Evolutionary conservation across 2,797 vertebrate species (phyloP), one percentile per base, ranked within the genome.

Genomic region (Acridotheres tristis): DNA sequence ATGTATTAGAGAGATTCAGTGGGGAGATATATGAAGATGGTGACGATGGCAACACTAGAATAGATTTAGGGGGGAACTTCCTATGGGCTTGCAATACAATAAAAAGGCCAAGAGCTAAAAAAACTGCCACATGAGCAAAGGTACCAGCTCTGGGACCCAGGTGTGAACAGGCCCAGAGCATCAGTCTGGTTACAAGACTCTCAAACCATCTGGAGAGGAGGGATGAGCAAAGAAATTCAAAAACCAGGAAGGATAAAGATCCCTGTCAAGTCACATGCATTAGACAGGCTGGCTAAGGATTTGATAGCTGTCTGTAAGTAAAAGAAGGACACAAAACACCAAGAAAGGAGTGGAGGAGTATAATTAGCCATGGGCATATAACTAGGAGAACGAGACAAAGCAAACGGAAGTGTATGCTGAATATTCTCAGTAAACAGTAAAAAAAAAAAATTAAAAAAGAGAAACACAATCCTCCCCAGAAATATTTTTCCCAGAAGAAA

Each of bases 251-350:
- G 58, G 81, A 95, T 90, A 91, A 91, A 91, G 93, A 91, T 80
- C 91, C 87, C 72, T 59, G 51, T 89, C 25, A 57, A 92, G 55
- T 81, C 22, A 22, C 38, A 84, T 90, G 67, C 1, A 45, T 47
- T 36, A 85, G 72, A 94, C 61, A 94, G 90, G 80, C 78, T 55
- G 77, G 84, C 77, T 94, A 48, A 85, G 78, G 30, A 85, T 83
- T 80, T 90, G 88, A 95, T 50, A 94, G 85, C 84, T 89, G 95
- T 92, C 91, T 90, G 32, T 55, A 94, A 92, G 68, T 27, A 93
- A 73, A 61, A 11, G 71, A 85, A 94, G 77, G 77, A 84, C 83
- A 85, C 80, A 88, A 87, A 86, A 89, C 61, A 94, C 42, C 74
- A 89, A 61, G 85, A 88, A 88, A 81, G 58, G 38, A 91, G 66